Percentiles rank a stretch among this genome's conserved stretches.
phyloP scores from a whole-genome alignment of 2,888 invertebrate species.

The Psylliodes chrysocephalus region DNA sequence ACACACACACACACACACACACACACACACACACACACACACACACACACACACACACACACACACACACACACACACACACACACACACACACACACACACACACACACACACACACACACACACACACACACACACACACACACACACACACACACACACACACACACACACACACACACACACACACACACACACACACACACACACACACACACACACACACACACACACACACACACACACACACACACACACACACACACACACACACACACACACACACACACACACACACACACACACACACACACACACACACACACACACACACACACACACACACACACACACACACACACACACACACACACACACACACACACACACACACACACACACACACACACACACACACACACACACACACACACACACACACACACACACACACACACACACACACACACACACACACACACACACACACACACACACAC shows the following conservation, averaged over 20 bases:
- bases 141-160: constrained; percentile 2
- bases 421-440: constrained; percentile 6
- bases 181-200: constrained; percentile 4
- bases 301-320: constrained; percentile 6
- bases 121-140: constrained; percentile 6
- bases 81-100: too few relatives aligned
- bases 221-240: constrained; percentile 2
- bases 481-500: constrained; percentile 6
- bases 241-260: constrained; percentile 5
- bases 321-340: constrained; percentile 6
- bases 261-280: constrained; percentile 6
- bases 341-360: constrained; percentile 6
- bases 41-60: too few relatives aligned
- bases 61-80: too few relatives aligned
- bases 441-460: constrained; percentile 6
- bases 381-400: constrained; percentile 6
- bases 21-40: too few relatives aligned
- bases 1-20: too few relatives aligned
- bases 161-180: constrained; percentile 1
- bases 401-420: constrained; percentile 6
- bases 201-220: constrained; percentile 1
- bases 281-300: constrained; percentile 6
- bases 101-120: constrained; percentile 2
- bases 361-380: constrained; percentile 6
- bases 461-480: constrained; percentile 6